Base-by-base conservation (phyloP, 1,140 invertebrate genomes). In the Capitella teleta region DNA sequence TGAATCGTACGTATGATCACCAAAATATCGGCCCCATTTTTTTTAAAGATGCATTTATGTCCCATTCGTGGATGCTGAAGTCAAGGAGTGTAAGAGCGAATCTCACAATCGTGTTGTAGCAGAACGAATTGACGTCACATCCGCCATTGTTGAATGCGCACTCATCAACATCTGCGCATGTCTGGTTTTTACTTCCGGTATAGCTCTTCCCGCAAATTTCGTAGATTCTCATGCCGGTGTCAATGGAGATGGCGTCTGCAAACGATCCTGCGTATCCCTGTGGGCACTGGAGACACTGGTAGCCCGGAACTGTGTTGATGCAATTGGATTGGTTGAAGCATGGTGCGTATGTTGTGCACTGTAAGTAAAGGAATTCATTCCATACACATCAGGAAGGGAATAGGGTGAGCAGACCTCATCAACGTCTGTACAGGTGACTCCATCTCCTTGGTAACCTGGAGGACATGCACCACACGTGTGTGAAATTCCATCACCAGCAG, bases 361-460 rank as follows among this genome's bases (percentile, higher is more conserved):
- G 48, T 4, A 56, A 49, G 21, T 47, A 47, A 4, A 47, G 26
- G 14, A 24, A 16, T 25, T 19, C 19, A n/a, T 26, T 24, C 10
- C 16, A 10, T 25, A 25, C 10, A 41, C 18, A 14, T 10, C 10
- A 28, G 8, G 8, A 32, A 32, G 8, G 8, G n/a, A 10, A 8
- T n/a, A 32, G 30, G 8, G n/a, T 41, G 6, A 41, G 19, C 23
- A 24, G 56, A 64, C 62, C 56, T 65, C 63, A 54, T 65, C 54
- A 24, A 65, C 57, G 53, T 65, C 63, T 14, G 52, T 49, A 54
- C 63, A 65, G 8, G 55, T 57, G 10, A 53, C 45, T 0, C 91
- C 91, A 66, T 92, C 82, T 18, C 89, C 90, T n/a, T 77, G 73
- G 65, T 83, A 89, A n/a, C 89, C 89, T 14, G 68, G 48, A 1